Evolutionary conservation across 1,140 invertebrate genomes (phyloP), one percentile per base, ranked within the genome.

Genomic region (Pseudomyrmex cubaensis): DNA sequence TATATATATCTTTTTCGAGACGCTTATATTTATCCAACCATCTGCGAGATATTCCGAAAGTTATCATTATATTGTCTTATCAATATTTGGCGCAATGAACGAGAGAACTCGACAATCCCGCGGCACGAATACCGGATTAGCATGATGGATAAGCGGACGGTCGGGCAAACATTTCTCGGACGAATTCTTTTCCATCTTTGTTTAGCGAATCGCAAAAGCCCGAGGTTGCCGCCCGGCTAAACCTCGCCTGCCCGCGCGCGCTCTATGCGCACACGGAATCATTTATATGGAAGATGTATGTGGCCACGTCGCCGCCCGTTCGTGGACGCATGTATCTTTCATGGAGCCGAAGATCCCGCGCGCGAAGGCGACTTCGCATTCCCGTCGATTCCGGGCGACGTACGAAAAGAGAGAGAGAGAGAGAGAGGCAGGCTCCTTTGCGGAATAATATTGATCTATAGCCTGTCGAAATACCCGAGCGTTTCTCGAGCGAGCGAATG

Each of bases 361-460:
- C 57, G 52, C 46, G 20, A 35, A 13, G 56, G 9, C 70, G 17
- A 54, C 67, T 62, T 61, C 46, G 46, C 62, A 59, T 62, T 46
- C 12, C 20, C 35, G 12, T 20, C 56, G 44, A 57, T 62, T 61
- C 46, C 46, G 35, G 22, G 2, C 25, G 25, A 25, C 25, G 35
- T 35, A 35, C 35, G 35, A 35, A 35, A 0, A 35, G 35, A 35
- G 35, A 35, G 35, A 35, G 35, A 35, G 35, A 35, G 35, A 35
- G 35, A 35, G 35, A 35, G 35, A 20, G 10, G 25, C 12, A 10
- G n/a, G 64, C 50, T 83, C 10, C 48, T 35, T 35, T 54, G 54
- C 61, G 64, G 62, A 69, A 63, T 74, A 72, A 83, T 57, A 84
- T 82, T 84, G 80, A 83, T 73, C 22, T 66, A 57, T 46, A 69